Evolutionary conservation across 2,888 invertebrate species (phyloP).

Genomic region (Rugalucina vietnamica): DNA sequence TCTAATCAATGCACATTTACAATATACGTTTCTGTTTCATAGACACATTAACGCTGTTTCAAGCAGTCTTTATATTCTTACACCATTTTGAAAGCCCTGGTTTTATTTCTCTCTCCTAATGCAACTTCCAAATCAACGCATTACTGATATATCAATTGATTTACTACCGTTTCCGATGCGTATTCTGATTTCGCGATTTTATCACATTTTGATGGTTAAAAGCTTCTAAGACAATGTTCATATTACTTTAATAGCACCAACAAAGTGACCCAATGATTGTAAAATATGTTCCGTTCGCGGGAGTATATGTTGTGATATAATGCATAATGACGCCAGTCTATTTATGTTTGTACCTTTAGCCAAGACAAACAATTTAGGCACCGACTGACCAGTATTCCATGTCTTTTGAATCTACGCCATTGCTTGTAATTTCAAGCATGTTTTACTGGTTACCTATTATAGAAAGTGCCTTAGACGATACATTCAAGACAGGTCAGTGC

Average conservation of each 20-base stretch:
- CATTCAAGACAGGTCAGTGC: too few species aligned
- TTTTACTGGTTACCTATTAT: too few species aligned
- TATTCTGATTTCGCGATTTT: not conserved
- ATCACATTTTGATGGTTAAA: conserved; percentile 1
- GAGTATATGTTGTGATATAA: not conserved
- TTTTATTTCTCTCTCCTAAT: not conserved
- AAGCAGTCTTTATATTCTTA: too few species aligned
- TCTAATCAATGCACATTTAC: too few species aligned
- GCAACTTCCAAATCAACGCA: not conserved
- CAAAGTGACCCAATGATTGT: not conserved
- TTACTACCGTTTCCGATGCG: not conserved
- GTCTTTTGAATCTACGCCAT: too few species aligned
- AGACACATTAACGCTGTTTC: too few species aligned
- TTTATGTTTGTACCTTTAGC: too few species aligned
- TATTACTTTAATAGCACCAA: not conserved
- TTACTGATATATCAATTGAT: not conserved
- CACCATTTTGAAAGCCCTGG: not conserved
- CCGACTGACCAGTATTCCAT: too few species aligned
- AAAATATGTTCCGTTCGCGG: not conserved
- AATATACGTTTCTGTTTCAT: too few species aligned
- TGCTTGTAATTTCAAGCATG: too few species aligned
- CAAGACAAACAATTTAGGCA: too few species aligned
- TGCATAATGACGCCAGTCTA: not conserved
- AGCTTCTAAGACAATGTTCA: not conserved
- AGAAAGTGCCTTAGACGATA: too few species aligned